Evolutionary conservation across 2,888 invertebrate species (phyloP), one percentile per base, ranked within the genome.

Genomic region (Agrotis ipsilon): DNA sequence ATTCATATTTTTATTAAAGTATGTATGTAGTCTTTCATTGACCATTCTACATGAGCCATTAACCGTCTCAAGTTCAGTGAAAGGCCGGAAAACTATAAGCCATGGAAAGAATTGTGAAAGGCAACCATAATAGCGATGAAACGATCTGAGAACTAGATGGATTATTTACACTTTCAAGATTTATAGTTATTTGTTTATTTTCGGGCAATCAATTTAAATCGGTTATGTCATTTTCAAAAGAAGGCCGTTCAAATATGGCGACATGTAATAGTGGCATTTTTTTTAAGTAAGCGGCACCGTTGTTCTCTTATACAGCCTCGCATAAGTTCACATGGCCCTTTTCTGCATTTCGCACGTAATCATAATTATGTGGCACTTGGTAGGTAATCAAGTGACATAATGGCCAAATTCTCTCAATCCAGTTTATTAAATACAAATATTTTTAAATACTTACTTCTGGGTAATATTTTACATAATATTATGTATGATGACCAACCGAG

Each of bases 161-260:
- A 93, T 93, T 93, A 90, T 91, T 83, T 75, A 93, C 94, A 93
- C 93, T 93, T 93, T 93, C 81, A 90, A 88, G 86, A 83, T 79
- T 68, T 82, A 79, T 75, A 77, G 75, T 80, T 70, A 78, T 85
- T 87, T 86, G 72, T 83, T 77, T 71, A 76, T 81, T 73, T 78
- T 80, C 58, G 43, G 57, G 32, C 14, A 73, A 70, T 78, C 51
- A 76, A 80, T 75, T 80, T 71, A 72, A 62, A 60, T 72, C 66
- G 48, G 67, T 73, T 78, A 73, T 69, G 72, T 77, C 69, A 83
- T 67, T 70, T 39, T 9, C 49, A 64, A 70, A 83, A 75, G 54
- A 49, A 66, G 61, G 71, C 39, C 68, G 32, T 27, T 21, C 62
- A 68, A 79, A 82, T 60, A 79, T 63, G 64, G 61, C 49, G 3